Conservation (phyloP, 1,140 invertebrate genomes). For the Stratiolaelaps scimitus region DNA sequence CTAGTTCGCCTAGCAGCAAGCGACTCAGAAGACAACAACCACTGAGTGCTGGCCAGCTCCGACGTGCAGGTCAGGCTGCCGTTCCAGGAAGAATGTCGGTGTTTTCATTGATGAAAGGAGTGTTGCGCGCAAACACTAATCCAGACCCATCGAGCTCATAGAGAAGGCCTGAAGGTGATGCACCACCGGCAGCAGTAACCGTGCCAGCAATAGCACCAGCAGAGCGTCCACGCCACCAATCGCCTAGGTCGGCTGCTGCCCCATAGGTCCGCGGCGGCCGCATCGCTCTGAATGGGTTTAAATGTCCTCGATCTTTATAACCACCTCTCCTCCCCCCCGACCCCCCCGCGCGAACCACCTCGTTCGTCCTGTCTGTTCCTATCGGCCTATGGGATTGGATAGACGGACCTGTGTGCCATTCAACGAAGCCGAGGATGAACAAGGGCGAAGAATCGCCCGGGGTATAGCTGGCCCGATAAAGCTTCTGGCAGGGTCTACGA, state of each 20-base stretch:
- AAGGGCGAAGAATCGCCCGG: no score
- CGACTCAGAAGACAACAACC: not conserved
- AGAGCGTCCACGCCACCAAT: no score
- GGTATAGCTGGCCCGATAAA: no score
- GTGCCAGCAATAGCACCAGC: not conserved
- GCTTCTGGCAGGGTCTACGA: no score
- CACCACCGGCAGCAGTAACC: not conserved
- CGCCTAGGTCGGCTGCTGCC: not conserved
- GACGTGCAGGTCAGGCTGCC: not conserved
- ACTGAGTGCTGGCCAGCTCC: not conserved
- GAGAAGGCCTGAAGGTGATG: not conserved
- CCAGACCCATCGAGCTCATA: not conserved
- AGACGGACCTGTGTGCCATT: no score
- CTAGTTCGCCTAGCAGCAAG: not conserved
- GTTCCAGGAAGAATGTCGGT: constrained; percentile 26
- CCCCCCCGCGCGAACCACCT: no score
- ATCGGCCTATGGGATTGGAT: no score
- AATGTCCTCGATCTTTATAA: not conserved
- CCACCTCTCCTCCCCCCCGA: no score
- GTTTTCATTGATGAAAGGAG: constrained; percentile 23
- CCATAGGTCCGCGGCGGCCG: not conserved
- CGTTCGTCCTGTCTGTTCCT: no score
- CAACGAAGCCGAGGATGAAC: no score
- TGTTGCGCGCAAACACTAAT: not conserved
- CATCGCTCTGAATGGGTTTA: constrained; percentile 19